Conservation (phyloP, 2,113 vertebrate genomes). For the Sclerurus mexicanus region DNA sequence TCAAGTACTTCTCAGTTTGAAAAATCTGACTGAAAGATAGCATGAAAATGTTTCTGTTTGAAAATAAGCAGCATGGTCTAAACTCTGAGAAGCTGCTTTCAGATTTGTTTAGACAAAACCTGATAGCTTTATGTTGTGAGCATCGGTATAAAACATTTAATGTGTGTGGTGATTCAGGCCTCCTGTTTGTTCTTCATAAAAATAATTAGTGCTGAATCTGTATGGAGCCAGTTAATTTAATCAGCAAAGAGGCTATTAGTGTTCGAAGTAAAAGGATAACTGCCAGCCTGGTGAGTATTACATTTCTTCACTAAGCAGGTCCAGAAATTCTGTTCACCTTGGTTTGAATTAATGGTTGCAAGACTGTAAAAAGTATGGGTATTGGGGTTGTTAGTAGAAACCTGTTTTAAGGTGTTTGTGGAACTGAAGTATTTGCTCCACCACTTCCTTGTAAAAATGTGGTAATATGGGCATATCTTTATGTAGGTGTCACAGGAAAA, state of each 20-base stretch:
- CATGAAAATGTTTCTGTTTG: not conserved
- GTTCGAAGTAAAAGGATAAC: not conserved
- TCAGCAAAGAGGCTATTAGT: not conserved
- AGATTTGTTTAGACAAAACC: not conserved
- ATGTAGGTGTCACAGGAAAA: not conserved
- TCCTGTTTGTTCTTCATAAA: not conserved
- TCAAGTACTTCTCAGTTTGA: not conserved
- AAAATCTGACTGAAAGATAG: not conserved
- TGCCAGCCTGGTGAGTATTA: constrained; percentile 8
- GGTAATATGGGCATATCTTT: not conserved
- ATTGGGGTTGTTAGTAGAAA: not conserved
- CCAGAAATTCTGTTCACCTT: not conserved
- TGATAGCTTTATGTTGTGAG: not conserved
- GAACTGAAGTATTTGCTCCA: not conserved
- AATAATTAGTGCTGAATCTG: not conserved
- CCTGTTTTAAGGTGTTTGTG: not conserved
- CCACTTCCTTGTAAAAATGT: not conserved
- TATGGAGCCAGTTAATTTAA: not conserved
- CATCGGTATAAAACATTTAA: not conserved
- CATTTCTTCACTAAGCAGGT: not conserved
- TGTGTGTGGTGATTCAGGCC: not conserved
- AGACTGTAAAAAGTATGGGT: not conserved
- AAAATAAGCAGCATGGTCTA: not conserved
- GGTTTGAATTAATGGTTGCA: not conserved
- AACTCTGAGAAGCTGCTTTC: not conserved